Evolutionary conservation across 2,888 invertebrate genomes (phyloP).

Genomic region (Lasioglossum figueresi): DNA sequence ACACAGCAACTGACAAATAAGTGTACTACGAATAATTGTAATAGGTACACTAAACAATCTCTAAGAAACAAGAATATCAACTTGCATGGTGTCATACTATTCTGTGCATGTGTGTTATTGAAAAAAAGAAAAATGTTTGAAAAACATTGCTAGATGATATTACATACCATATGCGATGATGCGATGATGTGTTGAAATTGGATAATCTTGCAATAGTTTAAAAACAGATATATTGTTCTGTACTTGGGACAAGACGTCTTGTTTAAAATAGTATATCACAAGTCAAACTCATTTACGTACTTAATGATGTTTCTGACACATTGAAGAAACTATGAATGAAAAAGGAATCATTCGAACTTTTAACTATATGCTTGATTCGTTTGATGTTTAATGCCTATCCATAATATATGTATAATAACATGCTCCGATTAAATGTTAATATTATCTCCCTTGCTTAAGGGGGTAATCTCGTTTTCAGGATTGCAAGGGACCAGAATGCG

Average conservation of each 20-base stretch:
- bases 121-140: not conserved
- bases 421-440: not conserved
- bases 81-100: not conserved
- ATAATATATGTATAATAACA: not conserved
- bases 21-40: not conserved
- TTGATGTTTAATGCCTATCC: slow-evolving; percentile 7
- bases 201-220: slow-evolving; percentile 48
- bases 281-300: slow-evolving; percentile 64
- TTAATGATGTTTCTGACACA: slow-evolving; percentile 80
- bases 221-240: slow-evolving; percentile 20
- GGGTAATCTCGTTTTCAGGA: too few relatives aligned
- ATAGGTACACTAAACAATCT: not conserved
- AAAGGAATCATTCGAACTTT: slow-evolving; percentile 56
- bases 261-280: slow-evolving; percentile 15
- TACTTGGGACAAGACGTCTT: slow-evolving; percentile 23
- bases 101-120: not conserved
- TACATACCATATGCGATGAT: slow-evolving; percentile 69
- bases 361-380: slow-evolving; percentile 3
- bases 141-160: slow-evolving; percentile 10
- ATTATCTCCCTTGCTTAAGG: not conserved
- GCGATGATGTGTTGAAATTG: slow-evolving; percentile 63
- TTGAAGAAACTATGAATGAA: slow-evolving; percentile 79
- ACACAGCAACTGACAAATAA: slow-evolving; percentile 4
- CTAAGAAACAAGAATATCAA: not conserved
- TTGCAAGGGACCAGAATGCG: too few relatives aligned